Evolutionary conservation across 53 echinoderm and acorn worm species (phyloP).

Genomic region (Antedon mediterranea): DNA sequence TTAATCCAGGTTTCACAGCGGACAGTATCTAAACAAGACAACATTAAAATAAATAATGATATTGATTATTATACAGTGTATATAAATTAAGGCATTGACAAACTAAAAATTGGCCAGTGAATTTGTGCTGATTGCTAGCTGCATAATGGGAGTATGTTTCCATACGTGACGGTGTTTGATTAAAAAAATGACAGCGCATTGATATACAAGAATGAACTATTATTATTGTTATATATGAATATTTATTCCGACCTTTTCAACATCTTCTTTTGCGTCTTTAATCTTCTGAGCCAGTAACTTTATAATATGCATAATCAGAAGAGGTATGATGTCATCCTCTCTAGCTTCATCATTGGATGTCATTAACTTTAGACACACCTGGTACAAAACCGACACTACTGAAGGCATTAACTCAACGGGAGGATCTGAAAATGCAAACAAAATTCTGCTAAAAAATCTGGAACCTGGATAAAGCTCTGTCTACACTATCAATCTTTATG

Average conservation of each 20-base stretch:
- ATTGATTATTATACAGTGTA: no score
- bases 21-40: not conserved
- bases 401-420: not conserved
- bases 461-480: no score
- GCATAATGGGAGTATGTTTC: no score
- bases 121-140: no score
- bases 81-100: no score
- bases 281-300: constrained; percentile 17
- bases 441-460: not conserved
- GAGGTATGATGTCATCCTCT: not conserved
- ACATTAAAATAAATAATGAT: no score
- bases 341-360: not conserved
- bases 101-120: no score
- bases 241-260: not conserved
- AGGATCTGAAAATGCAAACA: not conserved
- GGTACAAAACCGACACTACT: not conserved
- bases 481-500: no score
- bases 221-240: no score
- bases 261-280: not conserved
- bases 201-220: no score
- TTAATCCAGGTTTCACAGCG: not conserved
- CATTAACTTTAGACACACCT: not conserved
- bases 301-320: constrained; percentile 19
- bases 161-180: no score
- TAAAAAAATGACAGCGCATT: no score